Evolutionary conservation across 2,888 invertebrate species (phyloP).

Genomic region (Masnerella sp.): DNA sequence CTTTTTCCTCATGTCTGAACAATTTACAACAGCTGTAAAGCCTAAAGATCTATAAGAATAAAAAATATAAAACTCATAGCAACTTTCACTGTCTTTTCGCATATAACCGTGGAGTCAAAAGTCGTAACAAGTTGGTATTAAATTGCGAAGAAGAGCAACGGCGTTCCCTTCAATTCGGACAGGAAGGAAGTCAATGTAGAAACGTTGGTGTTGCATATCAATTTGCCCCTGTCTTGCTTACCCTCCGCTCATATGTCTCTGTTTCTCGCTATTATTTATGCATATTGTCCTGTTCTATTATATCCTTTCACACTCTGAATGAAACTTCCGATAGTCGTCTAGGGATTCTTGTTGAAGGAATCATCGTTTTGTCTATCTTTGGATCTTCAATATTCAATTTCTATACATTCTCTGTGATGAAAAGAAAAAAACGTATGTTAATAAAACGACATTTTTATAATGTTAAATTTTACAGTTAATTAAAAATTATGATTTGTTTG

Average conservation of each 20-base stretch:
- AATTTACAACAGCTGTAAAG: too few species aligned
- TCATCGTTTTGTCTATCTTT: slow-evolving; percentile 20
- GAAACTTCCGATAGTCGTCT: slow-evolving; percentile 40
- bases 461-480: too few species aligned
- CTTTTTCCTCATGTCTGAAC: too few species aligned
- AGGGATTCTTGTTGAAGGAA: slow-evolving; percentile 29
- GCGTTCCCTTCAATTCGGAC: slow-evolving; percentile 60
- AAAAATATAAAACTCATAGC: background rate
- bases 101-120: slow-evolving; percentile 28
- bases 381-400: slow-evolving; percentile 1
- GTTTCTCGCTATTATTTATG: slow-evolving; percentile 46
- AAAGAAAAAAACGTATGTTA: too few species aligned
- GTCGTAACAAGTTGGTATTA: slow-evolving; percentile 47
- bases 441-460: too few species aligned
- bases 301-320: slow-evolving; percentile 38
- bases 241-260: slow-evolving; percentile 39
- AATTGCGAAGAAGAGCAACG: slow-evolving; percentile 50
- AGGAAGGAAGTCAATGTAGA: slow-evolving; percentile 73
- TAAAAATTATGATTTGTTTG: too few species aligned
- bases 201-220: slow-evolving; percentile 70
- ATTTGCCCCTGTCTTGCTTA: slow-evolving; percentile 60
- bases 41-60: too few species aligned
- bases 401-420: too few species aligned
- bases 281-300: slow-evolving; percentile 48
- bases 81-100: slow-evolving; percentile 12